Conservation (phyloP, 2,113 vertebrate species). For the Peucedramus taeniatus region DNA sequence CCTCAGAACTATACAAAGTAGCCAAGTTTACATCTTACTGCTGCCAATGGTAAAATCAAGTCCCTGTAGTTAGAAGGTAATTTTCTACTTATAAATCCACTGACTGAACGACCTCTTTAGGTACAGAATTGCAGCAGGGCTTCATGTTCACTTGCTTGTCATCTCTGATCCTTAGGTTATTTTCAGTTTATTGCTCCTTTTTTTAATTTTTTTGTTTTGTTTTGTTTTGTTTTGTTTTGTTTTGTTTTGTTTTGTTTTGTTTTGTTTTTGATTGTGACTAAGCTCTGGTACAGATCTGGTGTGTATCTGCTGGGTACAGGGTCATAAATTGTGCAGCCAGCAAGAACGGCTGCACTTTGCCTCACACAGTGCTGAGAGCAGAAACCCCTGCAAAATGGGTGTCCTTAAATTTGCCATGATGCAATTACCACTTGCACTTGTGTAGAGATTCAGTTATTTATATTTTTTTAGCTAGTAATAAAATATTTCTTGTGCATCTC, state of each 20-base stretch:
- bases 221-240: neutral
- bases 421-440: neutral
- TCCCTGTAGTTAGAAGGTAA: neutral
- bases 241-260: neutral
- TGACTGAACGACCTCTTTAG: neutral
- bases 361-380: neutral
- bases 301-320: neutral
- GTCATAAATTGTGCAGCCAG: neutral
- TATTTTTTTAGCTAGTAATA: neutral
- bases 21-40: neutral
- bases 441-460: neutral
- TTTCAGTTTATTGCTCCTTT: neutral
- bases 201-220: neutral
- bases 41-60: neutral
- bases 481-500: neutral
- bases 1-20: neutral
- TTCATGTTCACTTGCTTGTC: neutral
- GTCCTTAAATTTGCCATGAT: neutral
- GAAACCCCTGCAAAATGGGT: neutral
- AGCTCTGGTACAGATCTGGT: neutral
- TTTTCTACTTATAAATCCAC: neutral
- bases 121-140: neutral
- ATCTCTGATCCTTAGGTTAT: neutral
- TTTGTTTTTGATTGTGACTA: neutral
- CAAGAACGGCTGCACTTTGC: neutral